A percentile compares a stretch with the other conserved stretches of the same genome.
Conservation (phyloP, 2,113 vertebrate species). For the Malurus alboscapulatus region DNA sequence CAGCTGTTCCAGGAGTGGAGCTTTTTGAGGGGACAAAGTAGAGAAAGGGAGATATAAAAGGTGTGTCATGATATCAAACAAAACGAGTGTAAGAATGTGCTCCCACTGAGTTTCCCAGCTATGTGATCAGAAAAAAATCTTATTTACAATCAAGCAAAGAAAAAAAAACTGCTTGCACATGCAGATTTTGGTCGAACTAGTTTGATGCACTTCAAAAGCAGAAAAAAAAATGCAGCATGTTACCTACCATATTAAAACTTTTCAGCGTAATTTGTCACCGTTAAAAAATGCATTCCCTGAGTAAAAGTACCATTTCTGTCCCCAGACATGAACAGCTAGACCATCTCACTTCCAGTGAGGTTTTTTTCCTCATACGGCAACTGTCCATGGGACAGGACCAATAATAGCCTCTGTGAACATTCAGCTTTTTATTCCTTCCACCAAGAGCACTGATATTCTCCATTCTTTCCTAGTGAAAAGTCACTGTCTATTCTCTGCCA, state of each 20-base stretch:
- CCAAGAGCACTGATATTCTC: neutral
- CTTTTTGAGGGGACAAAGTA: neutral
- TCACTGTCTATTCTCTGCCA: neutral
- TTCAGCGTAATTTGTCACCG: neutral
- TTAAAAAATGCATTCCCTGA: neutral
- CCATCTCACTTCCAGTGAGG: neutral
- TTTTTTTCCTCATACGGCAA: neutral
- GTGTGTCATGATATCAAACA: neutral
- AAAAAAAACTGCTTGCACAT: neutral
- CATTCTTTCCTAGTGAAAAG: neutral
- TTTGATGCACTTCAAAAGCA: neutral
- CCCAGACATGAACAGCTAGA: neutral
- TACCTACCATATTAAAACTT: neutral
- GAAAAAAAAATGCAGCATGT: neutral
- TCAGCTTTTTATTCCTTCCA: neutral
- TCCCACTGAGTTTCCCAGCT: neutral
- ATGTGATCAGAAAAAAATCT: neutral
- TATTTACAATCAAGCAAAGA: neutral
- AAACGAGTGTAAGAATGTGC: neutral
- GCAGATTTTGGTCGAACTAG: neutral
- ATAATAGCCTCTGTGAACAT: neutral
- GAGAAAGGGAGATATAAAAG: neutral
- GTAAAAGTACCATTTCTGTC: fast-evolving
- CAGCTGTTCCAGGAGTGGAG: neutral
- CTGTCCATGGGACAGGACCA: neutral